These are phyloP conservation scores for Buathra laborator DNA, from an alignment of 2,888 invertebrate species.

Conservation along the genomic window DNA sequence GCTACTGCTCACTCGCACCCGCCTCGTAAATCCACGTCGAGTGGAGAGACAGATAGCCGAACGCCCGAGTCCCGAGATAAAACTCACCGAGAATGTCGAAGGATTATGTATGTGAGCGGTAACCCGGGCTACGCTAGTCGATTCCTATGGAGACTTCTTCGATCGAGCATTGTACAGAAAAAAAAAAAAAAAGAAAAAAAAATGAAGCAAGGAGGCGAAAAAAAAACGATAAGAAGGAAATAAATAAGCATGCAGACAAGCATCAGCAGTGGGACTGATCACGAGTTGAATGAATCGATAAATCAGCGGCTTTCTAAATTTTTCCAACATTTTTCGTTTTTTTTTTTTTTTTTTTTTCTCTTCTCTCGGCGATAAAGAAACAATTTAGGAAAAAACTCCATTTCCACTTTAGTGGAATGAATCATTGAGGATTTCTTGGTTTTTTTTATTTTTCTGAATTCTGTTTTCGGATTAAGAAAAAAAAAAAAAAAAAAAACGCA, in stretches of 20 bases:
- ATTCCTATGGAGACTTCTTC: constrained; percentile 59
- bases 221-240: constrained; percentile 64
- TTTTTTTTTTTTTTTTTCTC: constrained; percentile 26
- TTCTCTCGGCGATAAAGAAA: constrained; percentile 30
- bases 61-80: constrained; percentile 68
- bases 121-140: constrained; percentile 54
- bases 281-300: constrained; percentile 67
- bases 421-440: constrained; percentile 5
- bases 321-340: constrained; percentile 28
- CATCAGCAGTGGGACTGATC: constrained; percentile 57
- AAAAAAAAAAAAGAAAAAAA: constrained; percentile 28
- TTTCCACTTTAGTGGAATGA: not conserved
- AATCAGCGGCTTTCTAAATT: constrained; percentile 47
- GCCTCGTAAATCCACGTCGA: constrained; percentile 68
- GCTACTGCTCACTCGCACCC: constrained; percentile 63
- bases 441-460: not conserved
- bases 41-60: constrained; percentile 68
- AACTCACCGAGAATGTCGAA: constrained; percentile 69
- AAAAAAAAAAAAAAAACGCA: not conserved
- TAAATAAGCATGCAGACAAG: constrained; percentile 66
- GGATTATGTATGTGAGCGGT: constrained; percentile 68
- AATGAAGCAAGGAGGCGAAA: constrained; percentile 39
- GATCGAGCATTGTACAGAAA: constrained; percentile 44
- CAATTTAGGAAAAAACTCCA: constrained; percentile 35
- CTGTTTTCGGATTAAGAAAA: not conserved